Evolutionary conservation across 2,113 vertebrate genomes (phyloP).

Genomic region (Otocyon megalotis): DNA sequence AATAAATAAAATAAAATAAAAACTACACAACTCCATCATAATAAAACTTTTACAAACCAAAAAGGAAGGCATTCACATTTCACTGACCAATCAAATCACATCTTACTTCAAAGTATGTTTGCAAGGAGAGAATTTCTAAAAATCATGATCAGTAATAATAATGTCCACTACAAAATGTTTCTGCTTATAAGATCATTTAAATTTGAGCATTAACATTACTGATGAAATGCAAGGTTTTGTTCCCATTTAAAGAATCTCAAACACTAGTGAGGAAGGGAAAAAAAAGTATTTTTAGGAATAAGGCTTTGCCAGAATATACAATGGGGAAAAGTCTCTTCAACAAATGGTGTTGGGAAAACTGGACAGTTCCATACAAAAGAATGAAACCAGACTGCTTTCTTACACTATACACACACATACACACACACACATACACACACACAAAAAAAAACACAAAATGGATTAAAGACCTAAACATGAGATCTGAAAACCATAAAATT

Average conservation of each 20-base stretch:
- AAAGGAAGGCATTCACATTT: neutral
- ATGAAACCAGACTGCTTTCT: neutral
- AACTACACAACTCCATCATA: neutral
- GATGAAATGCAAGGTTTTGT: neutral
- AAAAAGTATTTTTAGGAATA: neutral
- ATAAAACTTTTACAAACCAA: neutral
- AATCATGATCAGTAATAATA: neutral
- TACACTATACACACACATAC: neutral
- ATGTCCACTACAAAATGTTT: neutral
- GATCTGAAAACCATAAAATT: neutral
- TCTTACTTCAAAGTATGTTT: neutral
- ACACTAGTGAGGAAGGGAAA: neutral
- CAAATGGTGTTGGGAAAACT: neutral
- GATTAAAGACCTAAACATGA: neutral
- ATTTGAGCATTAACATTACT: neutral
- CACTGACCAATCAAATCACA: neutral
- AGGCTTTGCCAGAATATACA: neutral
- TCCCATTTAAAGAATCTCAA: neutral
- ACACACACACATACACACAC: neutral
- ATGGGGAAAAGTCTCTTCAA: neutral
- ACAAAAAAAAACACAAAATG: neutral
- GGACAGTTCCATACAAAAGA: neutral
- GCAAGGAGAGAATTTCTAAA: neutral
- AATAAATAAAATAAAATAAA: too few species aligned
- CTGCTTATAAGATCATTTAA: neutral